These are phyloP conservation scores for Listronotus oregonensis DNA, from an alignment of 1,140 invertebrate genomes.

Conservation along the genomic window DNA sequence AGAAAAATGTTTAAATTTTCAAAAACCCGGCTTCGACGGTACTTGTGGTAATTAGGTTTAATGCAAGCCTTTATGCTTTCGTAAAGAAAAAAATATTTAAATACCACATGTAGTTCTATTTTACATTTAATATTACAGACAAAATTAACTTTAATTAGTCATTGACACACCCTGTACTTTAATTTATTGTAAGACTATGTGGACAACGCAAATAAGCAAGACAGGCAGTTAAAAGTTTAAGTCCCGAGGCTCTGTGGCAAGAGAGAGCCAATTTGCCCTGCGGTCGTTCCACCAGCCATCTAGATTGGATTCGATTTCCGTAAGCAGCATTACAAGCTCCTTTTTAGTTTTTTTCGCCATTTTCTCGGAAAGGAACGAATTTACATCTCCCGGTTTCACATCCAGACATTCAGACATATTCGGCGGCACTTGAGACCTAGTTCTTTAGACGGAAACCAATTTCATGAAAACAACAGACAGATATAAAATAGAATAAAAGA, in stretches of 20 bases:
- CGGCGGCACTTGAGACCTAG: conserved; percentile 7
- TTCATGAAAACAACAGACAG: not conserved
- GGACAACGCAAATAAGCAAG: no score
- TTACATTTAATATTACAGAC: no score
- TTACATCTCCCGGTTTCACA: conserved; percentile 21
- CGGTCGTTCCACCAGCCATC: conserved; percentile 10
- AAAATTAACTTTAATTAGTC: no score
- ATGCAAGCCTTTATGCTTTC: no score
- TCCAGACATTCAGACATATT: conserved; percentile 13
- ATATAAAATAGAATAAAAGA: no score
- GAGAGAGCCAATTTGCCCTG: conserved; percentile 9
- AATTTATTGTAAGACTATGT: no score
- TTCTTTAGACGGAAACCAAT: not conserved
- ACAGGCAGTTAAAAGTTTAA: not conserved
- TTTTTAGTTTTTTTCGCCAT: conserved; percentile 9
- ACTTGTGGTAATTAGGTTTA: no score
- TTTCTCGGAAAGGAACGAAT: conserved; percentile 19
- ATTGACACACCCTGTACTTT: no score
- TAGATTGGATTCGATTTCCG: conserved; percentile 23
- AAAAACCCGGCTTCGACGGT: no score
- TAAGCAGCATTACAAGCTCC: conserved; percentile 12
- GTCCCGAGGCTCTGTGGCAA: not conserved
- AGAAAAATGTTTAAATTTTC: no score
- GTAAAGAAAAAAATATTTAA: no score
- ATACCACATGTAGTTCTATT: no score